A percentile compares a stretch with the other conserved stretches of the same genome.
Evolutionary conservation across 37 sponge, comb jelly and placozoan genomes (phyloP).

Genomic region (Eunapius fragilis): DNA sequence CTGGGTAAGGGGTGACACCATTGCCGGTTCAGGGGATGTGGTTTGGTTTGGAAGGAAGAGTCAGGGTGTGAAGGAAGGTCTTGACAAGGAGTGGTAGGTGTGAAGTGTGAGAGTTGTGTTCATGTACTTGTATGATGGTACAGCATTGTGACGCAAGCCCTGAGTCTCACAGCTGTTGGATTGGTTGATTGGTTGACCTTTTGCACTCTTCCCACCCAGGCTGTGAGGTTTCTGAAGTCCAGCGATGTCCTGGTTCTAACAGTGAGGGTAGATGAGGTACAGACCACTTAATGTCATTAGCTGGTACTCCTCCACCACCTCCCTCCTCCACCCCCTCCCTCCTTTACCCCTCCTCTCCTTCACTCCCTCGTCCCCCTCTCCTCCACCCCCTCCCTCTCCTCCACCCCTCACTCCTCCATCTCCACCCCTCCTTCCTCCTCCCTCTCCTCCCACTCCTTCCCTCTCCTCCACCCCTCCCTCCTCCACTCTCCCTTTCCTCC

Average conservation of each 20-base stretch:
- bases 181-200: not conserved
- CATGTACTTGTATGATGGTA: too few species aligned
- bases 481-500: not conserved
- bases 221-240: slow-evolving; percentile 61
- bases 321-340: not conserved
- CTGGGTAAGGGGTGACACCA: not conserved
- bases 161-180: too few species aligned
- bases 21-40: not conserved
- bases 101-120: not conserved
- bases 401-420: too few species aligned
- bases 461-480: not conserved
- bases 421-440: too few species aligned
- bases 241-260: slow-evolving; percentile 68
- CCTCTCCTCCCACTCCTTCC: not conserved
- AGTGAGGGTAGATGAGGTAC: slow-evolving; percentile 39
- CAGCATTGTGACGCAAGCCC: too few species aligned
- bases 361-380: too few species aligned
- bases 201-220: too few species aligned
- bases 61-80: not conserved
- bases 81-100: not conserved
- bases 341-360: too few species aligned
- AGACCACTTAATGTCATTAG: not conserved
- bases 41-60: not conserved
- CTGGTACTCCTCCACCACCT: not conserved
- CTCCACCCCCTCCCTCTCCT: too few species aligned